Evolutionary conservation across 2,888 invertebrate genomes (phyloP).

Genomic region (Therioaphis trifolii): DNA sequence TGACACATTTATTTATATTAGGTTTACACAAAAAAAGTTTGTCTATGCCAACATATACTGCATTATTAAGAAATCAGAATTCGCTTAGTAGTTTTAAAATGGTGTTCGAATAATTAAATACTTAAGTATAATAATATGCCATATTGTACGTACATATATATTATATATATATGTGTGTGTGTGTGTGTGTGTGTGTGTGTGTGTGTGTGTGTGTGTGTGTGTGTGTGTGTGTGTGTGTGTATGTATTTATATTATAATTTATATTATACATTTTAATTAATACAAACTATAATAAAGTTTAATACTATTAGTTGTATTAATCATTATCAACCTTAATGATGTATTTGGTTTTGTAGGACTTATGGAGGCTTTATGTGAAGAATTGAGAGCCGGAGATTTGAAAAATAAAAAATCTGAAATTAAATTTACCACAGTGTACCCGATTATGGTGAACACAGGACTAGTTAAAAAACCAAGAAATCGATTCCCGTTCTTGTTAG

Average conservation of each 20-base stretch:
- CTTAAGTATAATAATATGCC: too few relatives aligned
- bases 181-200: too few relatives aligned
- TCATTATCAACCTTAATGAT: neutral
- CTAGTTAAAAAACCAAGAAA: conserved; percentile 81
- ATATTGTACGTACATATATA: too few relatives aligned
- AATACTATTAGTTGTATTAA: neutral
- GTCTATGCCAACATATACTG: too few relatives aligned
- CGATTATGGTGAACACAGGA: conserved; percentile 89
- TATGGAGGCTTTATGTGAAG: conserved; percentile 85
- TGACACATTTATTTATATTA: neutral
- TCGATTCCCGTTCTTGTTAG: conserved; percentile 76
- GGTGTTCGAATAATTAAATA: too few relatives aligned
- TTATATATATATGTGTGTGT: too few relatives aligned
- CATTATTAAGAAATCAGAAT: too few relatives aligned
- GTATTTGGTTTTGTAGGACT: conserved; percentile 71
- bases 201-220: too few relatives aligned
- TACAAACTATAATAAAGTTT: neutral
- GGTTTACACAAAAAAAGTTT: neutral
- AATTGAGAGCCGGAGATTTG: conserved; percentile 73
- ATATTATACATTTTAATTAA: too few relatives aligned
- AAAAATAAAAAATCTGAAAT: conserved; percentile 69
- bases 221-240: too few relatives aligned
- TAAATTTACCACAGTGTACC: conserved; percentile 85
- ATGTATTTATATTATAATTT: too few relatives aligned
- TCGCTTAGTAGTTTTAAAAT: too few relatives aligned